Conservation (phyloP, 2,888 invertebrate species). For the Drosophila merina region DNA sequence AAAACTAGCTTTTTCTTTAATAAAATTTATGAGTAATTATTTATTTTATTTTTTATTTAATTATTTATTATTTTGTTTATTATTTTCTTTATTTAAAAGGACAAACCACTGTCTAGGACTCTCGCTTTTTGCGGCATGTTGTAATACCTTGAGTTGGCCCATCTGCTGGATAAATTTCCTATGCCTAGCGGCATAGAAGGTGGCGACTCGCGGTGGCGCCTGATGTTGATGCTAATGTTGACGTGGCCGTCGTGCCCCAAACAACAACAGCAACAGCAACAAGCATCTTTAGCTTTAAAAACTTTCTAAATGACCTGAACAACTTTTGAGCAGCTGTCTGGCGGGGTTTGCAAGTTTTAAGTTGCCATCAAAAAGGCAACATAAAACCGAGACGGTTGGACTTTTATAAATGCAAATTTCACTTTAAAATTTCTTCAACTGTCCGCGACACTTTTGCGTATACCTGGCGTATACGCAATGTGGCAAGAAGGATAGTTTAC, state of each 20-base stretch:
- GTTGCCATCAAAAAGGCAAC: conserved; percentile 58
- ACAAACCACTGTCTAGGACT: conserved; percentile 14
- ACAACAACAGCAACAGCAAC: conserved; percentile 4
- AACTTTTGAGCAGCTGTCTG: conserved; percentile 73
- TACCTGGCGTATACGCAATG: conserved; percentile 51
- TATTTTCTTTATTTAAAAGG: too few species aligned
- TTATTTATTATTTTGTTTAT: neutral
- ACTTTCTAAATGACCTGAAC: conserved; percentile 75
- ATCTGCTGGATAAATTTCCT: conserved; percentile 45
- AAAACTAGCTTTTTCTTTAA: too few species aligned
- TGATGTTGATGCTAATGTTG: conserved; percentile 48
- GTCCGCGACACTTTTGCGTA: conserved; percentile 31
- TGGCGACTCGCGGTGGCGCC: conserved; percentile 30
- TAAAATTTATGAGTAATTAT: neutral
- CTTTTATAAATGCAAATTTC: conserved; percentile 67
- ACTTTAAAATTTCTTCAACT: conserved; percentile 66
- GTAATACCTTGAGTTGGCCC: conserved; percentile 39
- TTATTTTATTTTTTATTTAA: neutral
- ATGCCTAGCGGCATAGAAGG: conserved; percentile 34
- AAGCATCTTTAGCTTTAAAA: conserved; percentile 62
- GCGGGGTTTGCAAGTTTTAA: conserved; percentile 55
- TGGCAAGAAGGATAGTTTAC: neutral
- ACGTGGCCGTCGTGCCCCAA: conserved; percentile 38
- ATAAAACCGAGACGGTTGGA: conserved; percentile 29
- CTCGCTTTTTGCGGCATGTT: conserved; percentile 7